Base-by-base conservation (phyloP, 2,888 invertebrate genomes). In the Lathronympha strigana region DNA sequence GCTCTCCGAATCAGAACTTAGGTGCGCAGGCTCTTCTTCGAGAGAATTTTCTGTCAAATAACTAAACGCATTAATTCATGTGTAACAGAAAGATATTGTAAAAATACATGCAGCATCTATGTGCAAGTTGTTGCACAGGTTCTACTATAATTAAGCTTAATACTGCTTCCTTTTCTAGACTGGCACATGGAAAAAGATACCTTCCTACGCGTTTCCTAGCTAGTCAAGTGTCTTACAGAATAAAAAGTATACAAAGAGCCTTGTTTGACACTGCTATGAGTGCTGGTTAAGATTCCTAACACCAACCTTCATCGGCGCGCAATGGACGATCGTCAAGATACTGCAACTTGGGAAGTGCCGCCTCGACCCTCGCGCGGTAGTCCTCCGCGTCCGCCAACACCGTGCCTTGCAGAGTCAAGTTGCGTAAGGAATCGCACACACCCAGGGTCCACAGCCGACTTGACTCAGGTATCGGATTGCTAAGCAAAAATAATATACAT, bases 401-500 rank as follows among this genome's bases (percentile, higher is more conserved):
- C 3, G 87, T 82, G 0, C 88, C 88, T 0, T 72, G 71, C 50
- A 92, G 68, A 8, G 81, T 83, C 19, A 92, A 74, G 1, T 74
- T 79, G 5, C 90, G 85, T 1, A 92, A 81, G 1, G 87, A 79
- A 9, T 82, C 80, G 72, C 91, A 92, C 11, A 90, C 86, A 0
- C 86, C 89, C 57, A 92, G 72, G 1, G 88, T 90, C 92, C 92
- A 92, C 0, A 92, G 73, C 1, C 89, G 86, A 67, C 80, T 79
- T 0, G 84, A 76, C 51, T 90, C 88, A 40, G 81, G 73, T 76
- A 90, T 83, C 2, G 89, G 89, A 70, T 92, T 92, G 51, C 92
- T 92, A 67, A 68, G 33, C 15, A 66, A 40, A 53, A 6, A 13
- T 4, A 6, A 2, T 6, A n/a, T 23, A 13, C 2, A 33, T 8